These are phyloP conservation scores for Baryphthengus martii DNA, from an alignment of 2,113 vertebrate genomes.

Conservation along the genomic window DNA sequence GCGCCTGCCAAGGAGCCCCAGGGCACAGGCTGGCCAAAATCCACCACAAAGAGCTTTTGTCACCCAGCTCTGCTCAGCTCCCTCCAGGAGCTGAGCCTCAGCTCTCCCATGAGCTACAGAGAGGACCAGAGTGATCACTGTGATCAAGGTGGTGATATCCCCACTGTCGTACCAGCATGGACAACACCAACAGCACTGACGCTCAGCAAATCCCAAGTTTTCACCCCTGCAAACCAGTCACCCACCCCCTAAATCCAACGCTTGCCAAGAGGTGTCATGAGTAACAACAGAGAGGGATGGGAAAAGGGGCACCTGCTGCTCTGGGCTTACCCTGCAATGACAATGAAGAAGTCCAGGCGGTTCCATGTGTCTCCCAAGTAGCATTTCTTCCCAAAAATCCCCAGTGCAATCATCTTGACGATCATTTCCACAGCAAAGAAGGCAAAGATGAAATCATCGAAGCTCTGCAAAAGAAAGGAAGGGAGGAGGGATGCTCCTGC, in stretches of 20 bases:
- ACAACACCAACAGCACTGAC: fast-evolving
- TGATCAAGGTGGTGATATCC: fast-evolving
- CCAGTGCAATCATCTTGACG: slow-evolving; percentile 96
- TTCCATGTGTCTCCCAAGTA: slow-evolving; percentile 99
- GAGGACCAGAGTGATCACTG: fast-evolving
- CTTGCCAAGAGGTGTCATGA: background rate
- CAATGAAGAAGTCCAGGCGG: slow-evolving; percentile 97
- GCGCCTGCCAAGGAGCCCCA: fast-evolving
- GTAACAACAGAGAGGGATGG: fast-evolving
- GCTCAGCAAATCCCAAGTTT: background rate
- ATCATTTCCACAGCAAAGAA: slow-evolving; percentile 99
- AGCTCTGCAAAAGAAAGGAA: slow-evolving; percentile 79
- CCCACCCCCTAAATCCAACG: background rate
- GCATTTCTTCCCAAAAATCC: slow-evolving; percentile 97
- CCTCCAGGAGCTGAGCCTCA: background rate
- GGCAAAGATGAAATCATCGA: slow-evolving; percentile 99
- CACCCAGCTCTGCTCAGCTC: background rate
- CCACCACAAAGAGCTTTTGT: background rate
- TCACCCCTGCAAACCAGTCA: background rate
- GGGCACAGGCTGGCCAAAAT: background rate
- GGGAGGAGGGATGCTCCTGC: background rate
- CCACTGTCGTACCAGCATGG: background rate
- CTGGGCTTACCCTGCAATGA: slow-evolving; percentile 90
- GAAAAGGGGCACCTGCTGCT: background rate
- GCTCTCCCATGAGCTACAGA: background rate